Evolutionary conservation across 2,888 invertebrate species (phyloP).

Genomic region (Cephus pulcher): DNA sequence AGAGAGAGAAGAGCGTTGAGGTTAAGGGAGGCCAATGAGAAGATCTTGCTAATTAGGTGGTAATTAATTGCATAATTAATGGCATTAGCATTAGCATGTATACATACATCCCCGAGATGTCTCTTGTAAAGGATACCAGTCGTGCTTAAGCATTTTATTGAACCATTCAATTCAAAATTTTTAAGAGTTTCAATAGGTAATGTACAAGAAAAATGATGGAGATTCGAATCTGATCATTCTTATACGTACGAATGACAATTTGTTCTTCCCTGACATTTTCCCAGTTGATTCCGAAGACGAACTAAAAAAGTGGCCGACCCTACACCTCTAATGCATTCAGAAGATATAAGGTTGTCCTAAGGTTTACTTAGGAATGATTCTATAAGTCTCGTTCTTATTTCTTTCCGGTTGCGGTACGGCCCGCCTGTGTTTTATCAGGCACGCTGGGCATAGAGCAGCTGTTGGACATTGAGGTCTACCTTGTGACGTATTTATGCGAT

Average conservation of each 20-base stretch:
- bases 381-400: neutral
- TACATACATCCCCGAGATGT: neutral
- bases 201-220: neutral
- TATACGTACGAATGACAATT: neutral
- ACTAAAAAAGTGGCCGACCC: neutral
- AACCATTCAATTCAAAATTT: neutral
- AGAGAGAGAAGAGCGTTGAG: neutral
- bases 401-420: neutral
- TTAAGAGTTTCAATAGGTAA: neutral
- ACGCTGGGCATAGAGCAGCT: slow-evolving; percentile 26
- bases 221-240: neutral
- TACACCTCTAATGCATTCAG: neutral
- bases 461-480: slow-evolving; percentile 35
- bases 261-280: neutral
- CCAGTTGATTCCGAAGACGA: neutral
- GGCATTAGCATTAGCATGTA: slow-evolving; percentile 28
- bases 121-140: neutral
- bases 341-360: neutral
- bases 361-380: neutral
- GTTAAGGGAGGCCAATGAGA: slow-evolving; percentile 26
- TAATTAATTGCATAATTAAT: slow-evolving; percentile 62
- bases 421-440: slow-evolving; percentile 26
- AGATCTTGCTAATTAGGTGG: slow-evolving; percentile 56
- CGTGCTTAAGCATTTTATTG: neutral
- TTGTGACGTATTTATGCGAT: slow-evolving; percentile 31